Evolutionary conservation across 2,888 invertebrate genomes (phyloP).

Genomic region (Lapara coniferarum): DNA sequence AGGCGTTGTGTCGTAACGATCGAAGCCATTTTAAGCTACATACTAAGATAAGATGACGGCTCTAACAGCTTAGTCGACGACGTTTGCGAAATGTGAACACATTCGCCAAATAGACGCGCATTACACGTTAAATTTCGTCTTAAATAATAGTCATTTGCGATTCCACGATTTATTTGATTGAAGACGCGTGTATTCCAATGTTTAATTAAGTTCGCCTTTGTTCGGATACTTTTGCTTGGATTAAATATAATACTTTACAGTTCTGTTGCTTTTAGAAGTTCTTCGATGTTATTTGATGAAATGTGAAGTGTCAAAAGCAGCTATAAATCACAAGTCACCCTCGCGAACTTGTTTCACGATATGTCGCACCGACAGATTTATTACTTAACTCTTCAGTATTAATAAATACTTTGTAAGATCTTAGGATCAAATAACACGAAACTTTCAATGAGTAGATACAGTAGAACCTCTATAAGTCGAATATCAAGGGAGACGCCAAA

Average conservation of each 20-base stretch:
- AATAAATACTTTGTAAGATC: slow-evolving; percentile 13
- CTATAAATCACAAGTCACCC: slow-evolving; percentile 9
- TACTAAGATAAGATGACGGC: slow-evolving; percentile 2
- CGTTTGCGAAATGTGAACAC: slow-evolving; percentile 37
- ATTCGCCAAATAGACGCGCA: slow-evolving; percentile 41
- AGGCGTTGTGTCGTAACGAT: neutral
- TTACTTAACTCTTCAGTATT: slow-evolving; percentile 4
- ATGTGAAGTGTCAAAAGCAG: neutral
- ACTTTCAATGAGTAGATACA: neutral
- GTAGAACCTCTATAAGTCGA: no score
- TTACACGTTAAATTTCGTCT: slow-evolving; percentile 32
- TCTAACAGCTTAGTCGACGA: slow-evolving; percentile 5
- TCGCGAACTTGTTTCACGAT: slow-evolving; percentile 11
- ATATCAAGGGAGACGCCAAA: no score
- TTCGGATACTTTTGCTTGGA: neutral
- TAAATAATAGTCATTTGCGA: slow-evolving; percentile 27
- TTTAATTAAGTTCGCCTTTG: neutral
- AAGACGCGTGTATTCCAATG: neutral
- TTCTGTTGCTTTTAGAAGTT: neutral
- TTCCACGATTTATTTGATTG: slow-evolving; percentile 17
- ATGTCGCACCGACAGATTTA: slow-evolving; percentile 18
- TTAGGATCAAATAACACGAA: slow-evolving; percentile 3
- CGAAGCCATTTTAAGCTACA: slow-evolving; percentile 7
- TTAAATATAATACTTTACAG: neutral
- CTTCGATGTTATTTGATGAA: neutral